A percentile compares a stretch with the other conserved stretches of the same genome.
These are phyloP conservation scores for Elaphurus davidianus DNA, from an alignment of 2,113 vertebrate species.

Conservation along the genomic window DNA sequence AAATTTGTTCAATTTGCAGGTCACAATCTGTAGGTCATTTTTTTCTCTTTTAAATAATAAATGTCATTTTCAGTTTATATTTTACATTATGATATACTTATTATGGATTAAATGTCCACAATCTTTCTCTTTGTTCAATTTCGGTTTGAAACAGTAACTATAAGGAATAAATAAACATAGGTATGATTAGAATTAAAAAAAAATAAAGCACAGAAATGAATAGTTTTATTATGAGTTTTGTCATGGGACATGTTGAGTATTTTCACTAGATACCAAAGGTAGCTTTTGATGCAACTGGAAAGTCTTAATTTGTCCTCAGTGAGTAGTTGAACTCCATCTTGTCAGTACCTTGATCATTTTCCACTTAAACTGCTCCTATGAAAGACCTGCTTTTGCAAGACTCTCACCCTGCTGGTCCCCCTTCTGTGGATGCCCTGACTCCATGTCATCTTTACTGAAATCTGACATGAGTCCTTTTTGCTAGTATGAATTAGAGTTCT, in stretches of 20 bases:
- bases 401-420: accelerated
- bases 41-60: neutral
- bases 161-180: neutral
- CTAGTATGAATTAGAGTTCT: neutral
- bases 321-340: neutral
- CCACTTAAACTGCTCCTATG: neutral
- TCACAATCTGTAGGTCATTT: neutral
- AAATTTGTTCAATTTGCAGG: neutral
- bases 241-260: neutral
- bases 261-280: neutral
- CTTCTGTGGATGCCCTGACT: neutral
- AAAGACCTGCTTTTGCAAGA: neutral
- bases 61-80: neutral
- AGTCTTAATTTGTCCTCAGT: neutral
- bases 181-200: neutral
- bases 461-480: neutral
- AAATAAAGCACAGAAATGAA: neutral
- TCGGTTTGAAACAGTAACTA: neutral
- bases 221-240: neutral
- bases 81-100: neutral
- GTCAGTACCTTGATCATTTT: neutral
- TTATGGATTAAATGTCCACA: neutral
- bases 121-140: neutral
- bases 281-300: neutral
- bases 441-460: neutral